Evolutionary conservation across 2,888 invertebrate species (phyloP).

Genomic region (Cryptus viduatorius): DNA sequence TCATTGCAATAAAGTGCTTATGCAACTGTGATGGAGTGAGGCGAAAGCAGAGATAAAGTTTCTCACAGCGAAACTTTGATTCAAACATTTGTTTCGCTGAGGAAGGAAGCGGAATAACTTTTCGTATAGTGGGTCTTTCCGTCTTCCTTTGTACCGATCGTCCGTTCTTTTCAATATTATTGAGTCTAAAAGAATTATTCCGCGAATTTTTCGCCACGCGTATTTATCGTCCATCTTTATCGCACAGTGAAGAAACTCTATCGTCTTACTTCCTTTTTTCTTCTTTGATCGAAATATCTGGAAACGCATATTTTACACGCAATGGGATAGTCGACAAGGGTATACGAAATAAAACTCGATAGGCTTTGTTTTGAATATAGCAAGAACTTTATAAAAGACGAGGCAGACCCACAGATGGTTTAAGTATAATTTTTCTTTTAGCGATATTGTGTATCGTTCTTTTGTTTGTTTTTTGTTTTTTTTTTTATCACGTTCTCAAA

Average conservation of each 20-base stretch:
- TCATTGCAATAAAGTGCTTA: too few relatives aligned
- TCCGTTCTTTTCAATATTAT: not conserved
- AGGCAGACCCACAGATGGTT: constrained; percentile 84
- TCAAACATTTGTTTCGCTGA: not conserved
- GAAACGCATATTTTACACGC: not conserved
- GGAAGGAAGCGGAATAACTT: not conserved
- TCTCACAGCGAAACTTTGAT: not conserved
- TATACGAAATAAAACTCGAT: constrained; percentile 61
- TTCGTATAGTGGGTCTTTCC: not conserved
- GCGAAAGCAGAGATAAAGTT: not conserved
- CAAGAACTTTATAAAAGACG: constrained; percentile 84
- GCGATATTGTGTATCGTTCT: constrained; percentile 49
- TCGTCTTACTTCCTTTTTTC: not conserved
- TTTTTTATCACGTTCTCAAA: constrained; percentile 39
- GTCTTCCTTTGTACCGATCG: not conserved
- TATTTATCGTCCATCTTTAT: not conserved
- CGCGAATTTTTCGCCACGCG: not conserved
- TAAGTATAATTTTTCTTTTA: constrained; percentile 78
- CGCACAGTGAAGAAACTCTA: not conserved
- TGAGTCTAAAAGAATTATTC: not conserved
- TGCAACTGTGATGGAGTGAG: too few relatives aligned
- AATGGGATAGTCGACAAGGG: not conserved
- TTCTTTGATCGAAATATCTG: not conserved
- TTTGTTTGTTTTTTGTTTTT: constrained; percentile 22
- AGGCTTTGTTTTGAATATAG: constrained; percentile 79